phyloP scores from a whole-genome alignment of 2,888 invertebrate genomes.

The Schrankia costaestrigalis region DNA sequence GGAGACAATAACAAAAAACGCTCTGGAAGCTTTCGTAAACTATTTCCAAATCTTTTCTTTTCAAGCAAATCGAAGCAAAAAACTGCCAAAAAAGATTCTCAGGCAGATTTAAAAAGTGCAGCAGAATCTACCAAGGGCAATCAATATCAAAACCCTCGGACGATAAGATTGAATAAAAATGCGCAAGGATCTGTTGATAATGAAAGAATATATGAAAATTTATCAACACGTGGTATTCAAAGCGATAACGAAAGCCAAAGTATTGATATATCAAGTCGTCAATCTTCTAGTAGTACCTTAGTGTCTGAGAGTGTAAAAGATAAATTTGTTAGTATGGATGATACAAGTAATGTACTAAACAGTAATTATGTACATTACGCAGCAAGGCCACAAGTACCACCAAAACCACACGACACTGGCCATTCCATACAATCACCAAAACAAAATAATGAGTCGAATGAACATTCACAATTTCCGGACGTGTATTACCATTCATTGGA shows the following conservation, averaged over 20 bases:
- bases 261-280: constrained; percentile 46
- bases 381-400: constrained; percentile 57
- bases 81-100: constrained; percentile 30
- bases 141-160: constrained; percentile 60
- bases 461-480: constrained; percentile 48
- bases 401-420: constrained; percentile 48
- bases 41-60: constrained; percentile 64
- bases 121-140: constrained; percentile 47
- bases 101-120: constrained; percentile 25
- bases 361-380: constrained; percentile 32
- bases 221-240: constrained; percentile 39
- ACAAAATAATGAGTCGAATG: constrained; percentile 17
- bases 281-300: constrained; percentile 67
- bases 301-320: constrained; percentile 59
- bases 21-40: constrained; percentile 60
- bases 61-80: constrained; percentile 60
- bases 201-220: constrained; percentile 69
- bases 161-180: constrained; percentile 44
- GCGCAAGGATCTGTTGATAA: constrained; percentile 35
- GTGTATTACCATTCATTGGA: constrained; percentile 73
- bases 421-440: constrained; percentile 28
- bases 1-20: constrained; percentile 59
- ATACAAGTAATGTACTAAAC: constrained; percentile 26
- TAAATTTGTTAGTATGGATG: constrained; percentile 24
- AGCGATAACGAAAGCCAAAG: constrained; percentile 39